Evolutionary conservation across 2,888 invertebrate species (phyloP), one percentile per base, ranked within the genome.

Genomic region (Byasa hedistus): DNA sequence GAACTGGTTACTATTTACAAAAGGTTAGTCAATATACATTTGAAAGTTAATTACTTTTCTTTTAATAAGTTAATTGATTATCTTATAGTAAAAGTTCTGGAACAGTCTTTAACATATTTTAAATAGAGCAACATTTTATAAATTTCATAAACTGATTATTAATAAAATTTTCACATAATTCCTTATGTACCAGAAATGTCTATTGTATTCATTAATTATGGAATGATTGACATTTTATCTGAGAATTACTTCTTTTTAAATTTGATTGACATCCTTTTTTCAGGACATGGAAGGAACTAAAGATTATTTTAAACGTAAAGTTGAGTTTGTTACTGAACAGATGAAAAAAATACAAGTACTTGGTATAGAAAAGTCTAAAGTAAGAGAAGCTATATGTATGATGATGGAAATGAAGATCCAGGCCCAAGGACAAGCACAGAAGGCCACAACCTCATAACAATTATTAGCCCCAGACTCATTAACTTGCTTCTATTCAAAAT

Each of bases 1-100:
- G 99, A 61, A 99, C 99, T 62, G 98, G 99, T 70, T 99, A 99
- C 86, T 99, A 96, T 91, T 96, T 96, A 23, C 96, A 98, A 86
- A 98, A 98, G 94, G 97, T 97, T 83, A 80, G 83, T 52, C 2
- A 19, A 2, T 52, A 4, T 44, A 44, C 44, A 10, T 1, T 44
- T 44, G 44, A 15, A 32, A 32, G 32, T 32, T 32, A 32, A 32
- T 32, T 32, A 7, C 3, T 44, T 44, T 15, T 39, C 17, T 39
- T 12, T 44, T 44, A 15, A 44, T 15, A 19, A 17, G 44, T 44
- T 44, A 7, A 44, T 44, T 44, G 15, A 17, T 44, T 44, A 4
- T 44, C 32, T 10, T 32, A 32, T 10, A 32, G 32, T 32, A 44
- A 44, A 17, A 44, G 1, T 2, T 15, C 10, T 36, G 32, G 32